A percentile compares a stretch with the other conserved stretches of the same genome.
Evolutionary conservation across 2,113 vertebrate genomes (phyloP).

Genomic region (Pygoscelis antarcticus): DNA sequence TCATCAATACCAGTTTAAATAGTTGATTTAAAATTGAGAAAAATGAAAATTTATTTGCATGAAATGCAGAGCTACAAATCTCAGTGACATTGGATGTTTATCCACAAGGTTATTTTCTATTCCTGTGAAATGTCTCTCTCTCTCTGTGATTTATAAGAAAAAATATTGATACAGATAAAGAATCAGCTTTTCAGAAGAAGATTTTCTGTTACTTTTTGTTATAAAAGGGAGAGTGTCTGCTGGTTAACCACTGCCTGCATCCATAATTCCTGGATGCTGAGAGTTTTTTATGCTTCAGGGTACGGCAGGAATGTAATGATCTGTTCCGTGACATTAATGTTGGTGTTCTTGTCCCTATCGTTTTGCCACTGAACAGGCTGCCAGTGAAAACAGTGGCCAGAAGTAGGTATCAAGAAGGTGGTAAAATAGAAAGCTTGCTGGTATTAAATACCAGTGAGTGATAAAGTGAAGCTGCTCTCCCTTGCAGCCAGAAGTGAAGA

Average conservation of each 20-base stretch:
- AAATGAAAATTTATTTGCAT: conserved; percentile 52
- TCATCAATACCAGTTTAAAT: conserved; percentile 34
- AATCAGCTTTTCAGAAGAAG: not conserved
- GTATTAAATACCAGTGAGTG: not conserved
- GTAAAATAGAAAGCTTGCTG: not conserved
- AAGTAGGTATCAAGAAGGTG: not conserved
- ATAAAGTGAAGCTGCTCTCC: not conserved
- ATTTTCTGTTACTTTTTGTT: not conserved
- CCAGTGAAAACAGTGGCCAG: not conserved
- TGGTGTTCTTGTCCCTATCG: not conserved
- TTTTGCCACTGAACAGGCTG: not conserved
- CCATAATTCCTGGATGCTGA: not conserved
- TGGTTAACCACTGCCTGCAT: not conserved
- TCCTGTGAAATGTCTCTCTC: not conserved
- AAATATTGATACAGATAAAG: not conserved
- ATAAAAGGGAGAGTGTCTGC: not conserved
- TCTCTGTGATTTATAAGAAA: not conserved
- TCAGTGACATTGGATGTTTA: conserved; percentile 36
- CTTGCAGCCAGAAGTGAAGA: not conserved
- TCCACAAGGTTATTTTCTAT: conserved; percentile 3
- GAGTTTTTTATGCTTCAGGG: not conserved
- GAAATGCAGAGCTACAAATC: not conserved
- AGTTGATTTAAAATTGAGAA: conserved; percentile 35
- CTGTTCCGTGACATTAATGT: not conserved
- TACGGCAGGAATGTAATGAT: not conserved